A percentile compares a stretch with the other conserved stretches of the same genome.
Evolutionary conservation across 2,113 vertebrate species (phyloP).

Genomic region (Fulmarus glacialis): DNA sequence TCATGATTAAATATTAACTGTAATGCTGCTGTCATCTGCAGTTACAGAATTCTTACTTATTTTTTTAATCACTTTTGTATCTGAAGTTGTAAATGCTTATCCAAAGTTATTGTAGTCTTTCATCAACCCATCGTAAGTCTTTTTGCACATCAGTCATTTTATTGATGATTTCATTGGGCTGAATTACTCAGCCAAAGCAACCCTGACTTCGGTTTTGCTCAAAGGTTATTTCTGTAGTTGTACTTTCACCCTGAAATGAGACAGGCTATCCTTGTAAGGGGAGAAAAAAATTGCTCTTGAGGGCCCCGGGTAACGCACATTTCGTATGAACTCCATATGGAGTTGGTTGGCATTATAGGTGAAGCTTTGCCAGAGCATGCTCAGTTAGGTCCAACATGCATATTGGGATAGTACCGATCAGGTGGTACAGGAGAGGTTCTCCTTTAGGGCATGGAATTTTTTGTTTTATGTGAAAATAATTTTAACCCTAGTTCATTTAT

Average conservation of each 20-base stretch:
- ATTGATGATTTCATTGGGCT: not conserved
- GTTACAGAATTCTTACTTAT: conserved; percentile 52
- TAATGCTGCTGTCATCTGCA: conserved; percentile 72
- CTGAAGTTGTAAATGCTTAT: not conserved
- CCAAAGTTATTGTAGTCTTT: not conserved
- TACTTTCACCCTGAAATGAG: not conserved
- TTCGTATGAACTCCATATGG: not conserved
- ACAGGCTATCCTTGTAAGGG: not conserved
- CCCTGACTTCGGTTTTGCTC: not conserved
- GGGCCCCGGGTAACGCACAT: not conserved
- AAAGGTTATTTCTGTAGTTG: not conserved
- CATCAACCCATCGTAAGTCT: not conserved
- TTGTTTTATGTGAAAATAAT: not conserved
- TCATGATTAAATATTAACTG: conserved; percentile 75
- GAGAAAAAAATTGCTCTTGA: not conserved
- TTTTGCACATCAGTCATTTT: not conserved
- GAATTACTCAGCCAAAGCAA: not conserved
- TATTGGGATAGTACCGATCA: no score
- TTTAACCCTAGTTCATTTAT: not conserved
- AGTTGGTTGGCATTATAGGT: not conserved
- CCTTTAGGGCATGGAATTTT: not conserved
- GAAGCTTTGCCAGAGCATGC: not conserved
- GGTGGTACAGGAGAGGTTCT: not conserved
- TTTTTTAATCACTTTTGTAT: conserved; percentile 19
- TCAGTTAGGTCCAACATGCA: not conserved